Evolutionary conservation across 1,140 invertebrate species (phyloP).

Genomic region (Popillia japonica): DNA sequence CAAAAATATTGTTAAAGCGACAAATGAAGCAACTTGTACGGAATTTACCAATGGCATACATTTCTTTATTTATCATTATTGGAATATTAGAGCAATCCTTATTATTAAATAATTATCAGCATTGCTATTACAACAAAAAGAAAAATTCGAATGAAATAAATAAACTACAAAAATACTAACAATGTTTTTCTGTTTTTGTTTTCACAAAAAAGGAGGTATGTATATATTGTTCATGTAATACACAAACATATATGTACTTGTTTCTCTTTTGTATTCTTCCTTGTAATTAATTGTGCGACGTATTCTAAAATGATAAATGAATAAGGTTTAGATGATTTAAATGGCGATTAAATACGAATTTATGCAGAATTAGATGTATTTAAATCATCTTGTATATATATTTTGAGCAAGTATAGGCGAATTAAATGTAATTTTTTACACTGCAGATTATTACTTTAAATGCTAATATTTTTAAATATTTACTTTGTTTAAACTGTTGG

Average conservation of each 20-base stretch:
- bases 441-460: too few relatives aligned
- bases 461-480: too few relatives aligned
- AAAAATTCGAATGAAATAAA: constrained; percentile 19
- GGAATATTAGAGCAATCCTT: constrained; percentile 15
- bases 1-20: neutral
- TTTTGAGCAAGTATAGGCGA: too few relatives aligned
- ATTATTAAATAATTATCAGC: neutral
- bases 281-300: too few relatives aligned
- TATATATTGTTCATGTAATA: neutral
- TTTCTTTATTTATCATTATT: neutral
- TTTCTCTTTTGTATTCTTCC: neutral
- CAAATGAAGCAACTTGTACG: neutral
- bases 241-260: neutral
- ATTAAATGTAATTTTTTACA: too few relatives aligned
- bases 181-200: neutral
- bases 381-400: too few relatives aligned
- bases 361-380: too few relatives aligned
- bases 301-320: too few relatives aligned
- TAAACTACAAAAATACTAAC: neutral
- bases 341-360: too few relatives aligned
- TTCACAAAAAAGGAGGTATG: neutral
- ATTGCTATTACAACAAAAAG: neutral
- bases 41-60: constrained; percentile 11
- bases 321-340: too few relatives aligned
- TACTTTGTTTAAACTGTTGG: too few relatives aligned